Conservation (phyloP, 2,888 invertebrate species). For the Bellardia bayeri region DNA sequence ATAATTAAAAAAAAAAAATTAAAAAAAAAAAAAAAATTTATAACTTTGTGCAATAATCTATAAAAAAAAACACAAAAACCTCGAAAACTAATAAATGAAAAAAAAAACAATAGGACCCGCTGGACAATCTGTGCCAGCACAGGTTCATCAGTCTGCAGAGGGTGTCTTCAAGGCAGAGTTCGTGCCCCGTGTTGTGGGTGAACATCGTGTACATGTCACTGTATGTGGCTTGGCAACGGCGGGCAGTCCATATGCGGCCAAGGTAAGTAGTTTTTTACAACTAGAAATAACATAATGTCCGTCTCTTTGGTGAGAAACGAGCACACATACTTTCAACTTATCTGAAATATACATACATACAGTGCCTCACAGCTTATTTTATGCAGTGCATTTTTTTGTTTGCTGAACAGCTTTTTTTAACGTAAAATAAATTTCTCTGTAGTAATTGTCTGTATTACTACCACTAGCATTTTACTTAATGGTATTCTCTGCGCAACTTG, state of each 20-base stretch:
- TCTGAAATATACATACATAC: no score
- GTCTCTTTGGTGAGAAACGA: no score
- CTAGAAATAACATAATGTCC: no score
- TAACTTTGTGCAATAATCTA: slow-evolving; percentile 59
- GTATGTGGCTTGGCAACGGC: slow-evolving; percentile 92
- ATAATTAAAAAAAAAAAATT: slow-evolving; percentile 59
- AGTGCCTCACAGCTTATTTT: no score
- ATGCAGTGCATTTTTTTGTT: no score
- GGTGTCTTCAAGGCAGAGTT: slow-evolving; percentile 95
- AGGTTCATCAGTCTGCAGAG: slow-evolving; percentile 92
- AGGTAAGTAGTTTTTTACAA: slow-evolving; percentile 84
- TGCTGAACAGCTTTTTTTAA: no score
- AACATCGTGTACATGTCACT: slow-evolving; percentile 94
- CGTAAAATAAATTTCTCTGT: no score
- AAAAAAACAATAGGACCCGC: slow-evolving; percentile 89
- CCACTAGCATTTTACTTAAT: no score
- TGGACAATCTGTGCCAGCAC: slow-evolving; percentile 95
- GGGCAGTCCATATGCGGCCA: slow-evolving; percentile 97
- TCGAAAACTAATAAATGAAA: slow-evolving; percentile 59
- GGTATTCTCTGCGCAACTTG: no score
- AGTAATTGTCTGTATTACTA: no score
- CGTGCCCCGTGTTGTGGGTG: slow-evolving; percentile 95
- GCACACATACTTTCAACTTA: no score
- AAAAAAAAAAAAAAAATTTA: slow-evolving; percentile 52
- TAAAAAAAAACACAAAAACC: slow-evolving; percentile 53